Evolutionary conservation across 1,140 invertebrate species (phyloP).

Genomic region (Hestina assimilis): DNA sequence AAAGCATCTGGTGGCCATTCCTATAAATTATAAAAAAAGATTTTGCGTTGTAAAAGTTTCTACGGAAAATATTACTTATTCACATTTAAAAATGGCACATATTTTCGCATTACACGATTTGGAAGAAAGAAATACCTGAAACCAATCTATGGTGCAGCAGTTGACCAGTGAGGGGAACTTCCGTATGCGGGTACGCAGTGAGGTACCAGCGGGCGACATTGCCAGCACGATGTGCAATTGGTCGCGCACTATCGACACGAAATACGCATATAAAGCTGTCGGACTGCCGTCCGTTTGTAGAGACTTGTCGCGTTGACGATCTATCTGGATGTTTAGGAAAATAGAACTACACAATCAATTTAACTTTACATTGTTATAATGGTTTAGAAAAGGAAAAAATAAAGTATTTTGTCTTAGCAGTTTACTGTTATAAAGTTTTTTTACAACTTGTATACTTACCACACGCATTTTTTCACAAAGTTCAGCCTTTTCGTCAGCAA

Average conservation of each 20-base stretch:
- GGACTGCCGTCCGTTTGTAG: constrained; percentile 95
- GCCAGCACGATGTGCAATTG: constrained; percentile 95
- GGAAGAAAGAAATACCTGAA: constrained; percentile 82
- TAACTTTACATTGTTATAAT: no score
- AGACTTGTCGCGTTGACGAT: constrained; percentile 92
- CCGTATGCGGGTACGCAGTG: constrained; percentile 90
- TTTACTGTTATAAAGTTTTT: no score
- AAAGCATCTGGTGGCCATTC: constrained; percentile 96
- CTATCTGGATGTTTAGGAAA: constrained; percentile 80
- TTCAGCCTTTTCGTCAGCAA: constrained; percentile 92
- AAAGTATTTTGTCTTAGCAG: background rate
- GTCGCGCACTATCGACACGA: constrained; percentile 91
- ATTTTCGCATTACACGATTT: background rate
- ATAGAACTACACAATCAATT: no score
- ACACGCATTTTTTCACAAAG: constrained; percentile 95
- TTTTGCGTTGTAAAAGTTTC: no score
- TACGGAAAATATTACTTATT: background rate
- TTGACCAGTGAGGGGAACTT: constrained; percentile 97
- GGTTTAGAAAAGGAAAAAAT: no score
- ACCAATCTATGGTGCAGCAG: constrained; percentile 98
- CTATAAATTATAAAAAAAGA: constrained; percentile 59
- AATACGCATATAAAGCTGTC: constrained; percentile 95
- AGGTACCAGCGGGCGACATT: constrained; percentile 95
- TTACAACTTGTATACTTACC: constrained; percentile 41
- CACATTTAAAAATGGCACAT: background rate